Percentiles rank a stretch among this genome's conserved stretches.
Evolutionary conservation across 2,797 vertebrate genomes (phyloP).

Genomic region (Melanotaenia pygmaea): DNA sequence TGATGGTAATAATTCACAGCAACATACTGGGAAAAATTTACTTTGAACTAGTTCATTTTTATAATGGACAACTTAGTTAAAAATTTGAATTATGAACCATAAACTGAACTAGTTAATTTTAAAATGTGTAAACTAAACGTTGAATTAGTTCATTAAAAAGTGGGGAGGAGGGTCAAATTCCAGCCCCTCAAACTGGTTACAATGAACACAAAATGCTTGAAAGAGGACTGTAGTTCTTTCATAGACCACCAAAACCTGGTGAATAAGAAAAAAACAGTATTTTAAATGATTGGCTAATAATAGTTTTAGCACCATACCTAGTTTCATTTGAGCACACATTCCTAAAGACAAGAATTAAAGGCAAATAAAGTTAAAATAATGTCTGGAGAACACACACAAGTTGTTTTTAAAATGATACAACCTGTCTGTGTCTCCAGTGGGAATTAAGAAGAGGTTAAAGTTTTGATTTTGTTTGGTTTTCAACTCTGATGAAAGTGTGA

Average conservation of each 20-base stretch:
- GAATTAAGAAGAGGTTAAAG: constrained; percentile 11
- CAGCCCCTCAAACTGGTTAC: not conserved
- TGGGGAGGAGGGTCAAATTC: too few relatives aligned
- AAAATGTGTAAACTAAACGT: too few relatives aligned
- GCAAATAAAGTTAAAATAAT: not conserved
- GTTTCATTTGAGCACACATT: not conserved
- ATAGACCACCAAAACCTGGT: not conserved
- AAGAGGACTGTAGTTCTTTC: constrained; percentile 27
- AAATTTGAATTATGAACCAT: too few relatives aligned
- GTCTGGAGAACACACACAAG: not conserved
- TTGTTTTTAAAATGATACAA: not conserved
- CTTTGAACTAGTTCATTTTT: too few relatives aligned
- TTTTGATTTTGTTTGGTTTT: constrained; percentile 8
- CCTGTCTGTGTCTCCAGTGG: constrained; percentile 17
- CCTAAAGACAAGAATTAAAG: constrained; percentile 12
- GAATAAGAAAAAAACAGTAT: not conserved
- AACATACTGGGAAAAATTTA: too few relatives aligned
- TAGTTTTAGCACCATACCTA: not conserved
- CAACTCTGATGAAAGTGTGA: not conserved
- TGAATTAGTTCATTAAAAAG: too few relatives aligned
- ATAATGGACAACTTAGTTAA: too few relatives aligned
- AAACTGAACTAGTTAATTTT: too few relatives aligned
- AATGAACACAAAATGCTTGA: not conserved
- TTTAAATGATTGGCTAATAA: not conserved
- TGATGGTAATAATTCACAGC: too few relatives aligned